A percentile compares a stretch with the other conserved stretches of the same genome.
These are phyloP conservation scores for Mastigias papua DNA, from an alignment of 30 jellyfish, hydroid and myxozoan species.

Conservation along the genomic window DNA sequence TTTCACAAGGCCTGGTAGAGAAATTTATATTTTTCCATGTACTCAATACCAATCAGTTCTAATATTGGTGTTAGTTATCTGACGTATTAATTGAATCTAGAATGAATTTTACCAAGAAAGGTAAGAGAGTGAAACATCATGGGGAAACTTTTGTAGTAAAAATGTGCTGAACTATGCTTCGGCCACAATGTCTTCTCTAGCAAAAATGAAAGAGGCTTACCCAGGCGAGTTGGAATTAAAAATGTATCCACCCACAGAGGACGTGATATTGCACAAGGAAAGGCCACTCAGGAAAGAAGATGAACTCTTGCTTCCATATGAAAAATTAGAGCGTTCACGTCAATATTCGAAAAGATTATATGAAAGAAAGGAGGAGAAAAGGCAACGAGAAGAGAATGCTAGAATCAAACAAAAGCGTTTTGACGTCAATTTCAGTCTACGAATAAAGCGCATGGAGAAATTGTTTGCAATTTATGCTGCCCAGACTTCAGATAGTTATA, in stretches of 20 bases:
- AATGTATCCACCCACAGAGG: neutral
- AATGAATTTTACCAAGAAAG: neutral
- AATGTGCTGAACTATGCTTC: constrained; percentile 7
- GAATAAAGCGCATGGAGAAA: constrained; percentile 42
- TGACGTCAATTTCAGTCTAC: constrained; percentile 3
- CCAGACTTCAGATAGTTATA: constrained; percentile 45
- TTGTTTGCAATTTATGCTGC: constrained; percentile 57
- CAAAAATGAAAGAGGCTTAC: constrained; percentile 16
- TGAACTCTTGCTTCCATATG: constrained; percentile 23
- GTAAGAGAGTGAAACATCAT: neutral
- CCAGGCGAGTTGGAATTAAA: constrained; percentile 4
- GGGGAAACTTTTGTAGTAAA: neutral
- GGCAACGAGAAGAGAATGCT: neutral
- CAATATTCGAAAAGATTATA: constrained; percentile 1
- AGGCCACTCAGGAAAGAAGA: constrained; percentile 2
- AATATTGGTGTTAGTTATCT: too few species aligned
- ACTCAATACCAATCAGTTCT: neutral
- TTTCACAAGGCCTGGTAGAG: neutral
- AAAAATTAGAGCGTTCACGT: constrained; percentile 33
- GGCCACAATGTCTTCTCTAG: constrained; percentile 1
- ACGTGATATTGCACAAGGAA: neutral
- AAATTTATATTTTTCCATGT: neutral
- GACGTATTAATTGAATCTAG: neutral
- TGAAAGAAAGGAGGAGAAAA: constrained; percentile 6
- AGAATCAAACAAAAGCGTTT: neutral